A percentile compares a stretch with the other conserved stretches of the same genome.
Evolutionary conservation across 2,888 invertebrate genomes (phyloP).

Genomic region (Caenorhabditis plicata): DNA sequence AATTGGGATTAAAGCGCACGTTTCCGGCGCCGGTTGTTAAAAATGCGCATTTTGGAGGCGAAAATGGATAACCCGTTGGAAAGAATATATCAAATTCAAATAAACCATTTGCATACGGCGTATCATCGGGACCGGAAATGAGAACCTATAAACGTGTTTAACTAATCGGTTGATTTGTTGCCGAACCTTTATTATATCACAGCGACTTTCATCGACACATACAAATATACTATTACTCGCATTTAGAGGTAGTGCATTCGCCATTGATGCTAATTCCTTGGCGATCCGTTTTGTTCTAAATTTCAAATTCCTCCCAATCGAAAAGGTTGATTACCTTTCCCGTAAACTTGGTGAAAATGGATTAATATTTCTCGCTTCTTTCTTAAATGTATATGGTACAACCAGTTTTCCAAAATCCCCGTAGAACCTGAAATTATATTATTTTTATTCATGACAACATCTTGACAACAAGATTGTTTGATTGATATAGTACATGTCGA

Average conservation of each 20-base stretch:
- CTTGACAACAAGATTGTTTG: background rate
- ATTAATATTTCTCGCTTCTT: slow-evolving; percentile 62
- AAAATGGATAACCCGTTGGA: slow-evolving; percentile 70
- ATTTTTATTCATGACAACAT: background rate
- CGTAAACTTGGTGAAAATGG: slow-evolving; percentile 59
- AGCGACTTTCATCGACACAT: slow-evolving; percentile 63
- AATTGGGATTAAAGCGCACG: slow-evolving; percentile 74
- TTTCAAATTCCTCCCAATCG: slow-evolving; percentile 1
- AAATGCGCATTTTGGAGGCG: slow-evolving; percentile 72
- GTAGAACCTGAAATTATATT: slow-evolving; percentile 40
- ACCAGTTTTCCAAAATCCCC: slow-evolving; percentile 56
- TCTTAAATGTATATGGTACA: slow-evolving; percentile 59
- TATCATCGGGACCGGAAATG: slow-evolving; percentile 69
- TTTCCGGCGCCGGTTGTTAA: slow-evolving; percentile 72
- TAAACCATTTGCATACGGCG: slow-evolving; percentile 72
- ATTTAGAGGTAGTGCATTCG: slow-evolving; percentile 55
- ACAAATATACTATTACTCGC: slow-evolving; percentile 63
- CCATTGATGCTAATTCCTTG: slow-evolving; percentile 63
- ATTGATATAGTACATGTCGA: too few species aligned
- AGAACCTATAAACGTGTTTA: too few species aligned
- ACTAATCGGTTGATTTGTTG: too few species aligned
- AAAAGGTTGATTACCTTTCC: slow-evolving; percentile 46
- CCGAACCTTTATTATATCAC: slow-evolving; percentile 63
- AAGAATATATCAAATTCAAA: slow-evolving; percentile 67
- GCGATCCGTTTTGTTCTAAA: slow-evolving; percentile 46